Base-by-base conservation (phyloP, 2,113 vertebrate genomes). In the Periophthalmus modestus region DNA sequence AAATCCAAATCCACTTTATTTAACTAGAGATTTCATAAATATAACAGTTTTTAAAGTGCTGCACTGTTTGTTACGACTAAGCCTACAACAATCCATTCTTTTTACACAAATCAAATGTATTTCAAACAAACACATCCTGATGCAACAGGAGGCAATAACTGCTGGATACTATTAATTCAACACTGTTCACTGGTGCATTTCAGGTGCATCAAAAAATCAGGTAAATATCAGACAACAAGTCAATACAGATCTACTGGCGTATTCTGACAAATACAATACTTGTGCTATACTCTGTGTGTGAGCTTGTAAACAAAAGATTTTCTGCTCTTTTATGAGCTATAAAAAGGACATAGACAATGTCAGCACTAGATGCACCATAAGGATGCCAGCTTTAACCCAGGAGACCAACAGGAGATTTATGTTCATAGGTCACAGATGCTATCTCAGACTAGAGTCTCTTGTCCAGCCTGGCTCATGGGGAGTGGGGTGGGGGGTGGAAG, bases 361-460 rank as follows among this genome's bases (percentile, higher is more conserved):
- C 15, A 16, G 50, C 62, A 66, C 55, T 39, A 18, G 59, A 23
- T 71, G 68, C 59, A 57, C 52, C 21, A 68, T 70, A 79, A 78
- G 73, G 75, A 81, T 36, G 71, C 76, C 3, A 55, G 48, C 52
- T 72, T 72, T 46, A 55, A 74, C 55, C 58, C 46, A 23, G 73
- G 67, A 80, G 79, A 81, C 33, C 58, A 61, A 76, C 76, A 75
- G 74, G 73, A 87, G 89, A 79, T 90, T 89, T 81, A 72, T 72
- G 80, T 61, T 78, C 86, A 47, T 82, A 83, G 87, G 90, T 84
- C 82, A 78, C 88, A 87, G 88, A 90, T 90, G 86, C 85, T 81
- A 87, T 91, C 83, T 78, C 81, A 87, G 84, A 87, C 82, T 79
- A 85, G 87, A 89, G 84, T 84, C 83, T 74, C 72, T 81, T 82